A percentile compares a stretch with the other conserved stretches of the same genome.
These are phyloP conservation scores for Scaptomyza graminum DNA, from an alignment of 1,140 invertebrate genomes.

Conservation along the genomic window DNA sequence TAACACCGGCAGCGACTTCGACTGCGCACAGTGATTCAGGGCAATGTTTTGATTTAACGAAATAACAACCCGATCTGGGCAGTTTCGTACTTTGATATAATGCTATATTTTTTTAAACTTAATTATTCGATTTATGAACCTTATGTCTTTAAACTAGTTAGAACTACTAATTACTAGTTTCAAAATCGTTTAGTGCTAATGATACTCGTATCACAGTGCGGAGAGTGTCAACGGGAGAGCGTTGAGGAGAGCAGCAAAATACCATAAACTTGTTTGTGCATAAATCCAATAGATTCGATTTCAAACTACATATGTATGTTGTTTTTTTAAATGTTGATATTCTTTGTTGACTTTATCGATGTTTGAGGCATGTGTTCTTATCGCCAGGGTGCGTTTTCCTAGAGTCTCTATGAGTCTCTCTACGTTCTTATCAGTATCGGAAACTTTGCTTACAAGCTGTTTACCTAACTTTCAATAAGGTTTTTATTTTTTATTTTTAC, in stretches of 20 bases:
- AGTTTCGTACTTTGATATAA: neutral
- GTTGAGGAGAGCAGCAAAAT: neutral
- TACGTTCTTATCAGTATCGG: conserved; percentile 23
- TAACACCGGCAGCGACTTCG: conserved; percentile 26
- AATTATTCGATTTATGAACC: neutral
- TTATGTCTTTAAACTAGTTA: neutral
- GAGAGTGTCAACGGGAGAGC: neutral
- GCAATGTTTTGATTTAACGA: neutral
- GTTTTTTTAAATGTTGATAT: conserved; percentile 20
- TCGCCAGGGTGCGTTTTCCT: conserved; percentile 6
- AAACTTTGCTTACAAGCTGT: conserved; percentile 34
- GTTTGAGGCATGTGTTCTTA: conserved; percentile 37
- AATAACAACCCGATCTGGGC: neutral
- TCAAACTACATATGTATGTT: conserved; percentile 56
- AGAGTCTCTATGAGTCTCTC: neutral
- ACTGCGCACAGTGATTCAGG: conserved; percentile 30
- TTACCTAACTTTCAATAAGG: conserved; percentile 38
- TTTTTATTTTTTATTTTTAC: conserved; percentile 17
- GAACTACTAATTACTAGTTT: neutral
- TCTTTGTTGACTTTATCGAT: conserved; percentile 61
- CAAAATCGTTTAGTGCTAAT: neutral
- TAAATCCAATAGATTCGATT: conserved; percentile 20
- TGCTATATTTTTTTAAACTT: neutral
- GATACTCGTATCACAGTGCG: neutral
- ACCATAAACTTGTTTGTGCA: neutral